Evolutionary conservation across 2,797 vertebrate species (phyloP).

Genomic region (Siniperca obscura): DNA sequence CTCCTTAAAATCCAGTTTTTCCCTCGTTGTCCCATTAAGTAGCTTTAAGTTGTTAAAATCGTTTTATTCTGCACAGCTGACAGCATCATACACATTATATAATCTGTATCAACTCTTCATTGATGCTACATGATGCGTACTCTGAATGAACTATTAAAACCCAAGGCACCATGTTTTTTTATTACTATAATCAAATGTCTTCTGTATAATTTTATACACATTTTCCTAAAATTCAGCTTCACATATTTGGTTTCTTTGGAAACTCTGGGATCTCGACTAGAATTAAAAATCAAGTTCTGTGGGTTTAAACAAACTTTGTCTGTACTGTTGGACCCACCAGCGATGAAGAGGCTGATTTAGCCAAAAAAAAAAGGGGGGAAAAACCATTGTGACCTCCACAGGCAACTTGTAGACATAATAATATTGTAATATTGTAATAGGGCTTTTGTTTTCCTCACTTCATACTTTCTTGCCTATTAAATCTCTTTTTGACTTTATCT

Average conservation of each 20-base stretch:
- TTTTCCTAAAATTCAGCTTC: not conserved
- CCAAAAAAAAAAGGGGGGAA: not conserved
- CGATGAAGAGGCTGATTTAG: not conserved
- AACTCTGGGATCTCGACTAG: not conserved
- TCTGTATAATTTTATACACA: not conserved
- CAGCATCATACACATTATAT: not conserved
- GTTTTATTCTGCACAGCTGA: not conserved
- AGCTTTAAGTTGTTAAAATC: not conserved
- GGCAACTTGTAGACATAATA: not conserved
- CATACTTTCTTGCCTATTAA: no score
- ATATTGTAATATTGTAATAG: no score
- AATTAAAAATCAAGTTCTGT: not conserved
- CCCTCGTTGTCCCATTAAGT: not conserved
- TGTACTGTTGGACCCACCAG: not conserved
- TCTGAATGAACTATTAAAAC: not conserved
- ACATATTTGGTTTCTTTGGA: not conserved
- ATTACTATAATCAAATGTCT: not conserved
- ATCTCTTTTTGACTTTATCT: no score
- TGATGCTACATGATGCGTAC: not conserved
- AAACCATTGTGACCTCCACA: not conserved
- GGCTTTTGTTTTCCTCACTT: no score
- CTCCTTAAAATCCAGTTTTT: not conserved
- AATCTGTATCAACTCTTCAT: not conserved
- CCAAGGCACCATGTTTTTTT: not conserved
- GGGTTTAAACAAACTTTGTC: not conserved